Evolutionary conservation across 2,888 invertebrate species (phyloP).

Genomic region (Geophilus truncorum): DNA sequence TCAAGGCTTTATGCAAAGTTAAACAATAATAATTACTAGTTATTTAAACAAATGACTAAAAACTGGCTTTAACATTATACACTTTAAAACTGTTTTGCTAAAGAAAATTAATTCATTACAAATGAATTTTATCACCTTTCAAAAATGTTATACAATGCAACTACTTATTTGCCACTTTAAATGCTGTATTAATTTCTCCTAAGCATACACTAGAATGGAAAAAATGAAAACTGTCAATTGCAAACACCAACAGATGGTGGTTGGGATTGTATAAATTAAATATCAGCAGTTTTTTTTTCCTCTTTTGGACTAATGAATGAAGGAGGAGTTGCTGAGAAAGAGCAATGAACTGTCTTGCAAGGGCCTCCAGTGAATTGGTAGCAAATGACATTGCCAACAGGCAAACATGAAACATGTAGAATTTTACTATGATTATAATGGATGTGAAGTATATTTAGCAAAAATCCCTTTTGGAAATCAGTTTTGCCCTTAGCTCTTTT

Average conservation of each 20-base stretch:
- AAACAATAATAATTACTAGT: too few relatives aligned
- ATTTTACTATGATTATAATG: neutral
- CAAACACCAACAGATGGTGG: neutral
- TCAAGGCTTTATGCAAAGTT: too few relatives aligned
- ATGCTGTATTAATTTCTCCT: too few relatives aligned
- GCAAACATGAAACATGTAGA: neutral
- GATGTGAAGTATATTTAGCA: neutral
- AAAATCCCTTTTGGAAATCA: neutral
- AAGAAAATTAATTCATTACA: too few relatives aligned
- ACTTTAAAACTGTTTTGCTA: too few relatives aligned
- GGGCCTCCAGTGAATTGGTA: neutral
- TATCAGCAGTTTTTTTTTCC: neutral
- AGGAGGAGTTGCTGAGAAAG: neutral
- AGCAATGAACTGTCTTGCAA: neutral
- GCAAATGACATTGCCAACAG: neutral
- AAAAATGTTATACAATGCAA: too few relatives aligned
- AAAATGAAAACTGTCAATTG: neutral
- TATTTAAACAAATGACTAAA: too few relatives aligned
- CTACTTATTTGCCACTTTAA: too few relatives aligned
- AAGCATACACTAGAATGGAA: too few relatives aligned
- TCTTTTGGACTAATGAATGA: neutral
- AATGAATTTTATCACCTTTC: too few relatives aligned
- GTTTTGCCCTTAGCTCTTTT: neutral
- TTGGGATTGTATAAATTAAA: neutral
- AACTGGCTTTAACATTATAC: too few relatives aligned